Base-by-base conservation (phyloP, 2,888 invertebrate genomes). In the Drosophila prolongata region DNA sequence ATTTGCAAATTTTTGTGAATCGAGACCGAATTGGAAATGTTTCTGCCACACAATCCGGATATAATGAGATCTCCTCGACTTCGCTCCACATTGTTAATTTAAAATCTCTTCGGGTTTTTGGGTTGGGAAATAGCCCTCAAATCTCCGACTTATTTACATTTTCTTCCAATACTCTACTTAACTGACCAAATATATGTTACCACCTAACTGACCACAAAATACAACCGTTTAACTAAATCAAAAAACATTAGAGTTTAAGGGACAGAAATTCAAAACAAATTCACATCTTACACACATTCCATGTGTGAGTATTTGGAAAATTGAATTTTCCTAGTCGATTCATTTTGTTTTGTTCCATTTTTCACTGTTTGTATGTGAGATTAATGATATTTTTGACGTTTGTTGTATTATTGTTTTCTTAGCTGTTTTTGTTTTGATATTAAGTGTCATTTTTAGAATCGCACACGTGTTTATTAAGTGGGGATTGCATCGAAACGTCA, bases 191-290 rank as follows among this genome's bases (percentile, higher is more conserved):
- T 37, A 37, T 19, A 19, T 19, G 13, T 6, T 1, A 16, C 16
- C 16, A 16, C 16, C 16, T 16, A 16, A 16, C 16, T 16, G 37
- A n/a, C 38, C 38, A n/a, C n/a, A 38, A n/a, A 72, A 59, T 10
- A 11, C 1, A 4, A 60, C 38, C 34, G 60, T 30, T 30, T 30
- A 8, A 54, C 42, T 19, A 60, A 43, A 24, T 30, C 27, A 54
- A 54, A 5, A 37, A 1, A 38, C 9, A 47, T 34, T 19, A 62
- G 79, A 70, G 67, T 76, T 77, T 4, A 24, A 24, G 24, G 24
- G 24, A 40, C 78, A 77, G 60, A 79, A 79, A 76, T 85, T 75
- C 78, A 38, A 79, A 78, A 77, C 77, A 80, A 75, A 82, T 80
- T 78, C 82, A 43, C 9, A 43, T 6, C 19, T 19, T 11, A 6